Evolutionary conservation across 2,797 vertebrate species (phyloP).

Genomic region (Octomys mimax): DNA sequence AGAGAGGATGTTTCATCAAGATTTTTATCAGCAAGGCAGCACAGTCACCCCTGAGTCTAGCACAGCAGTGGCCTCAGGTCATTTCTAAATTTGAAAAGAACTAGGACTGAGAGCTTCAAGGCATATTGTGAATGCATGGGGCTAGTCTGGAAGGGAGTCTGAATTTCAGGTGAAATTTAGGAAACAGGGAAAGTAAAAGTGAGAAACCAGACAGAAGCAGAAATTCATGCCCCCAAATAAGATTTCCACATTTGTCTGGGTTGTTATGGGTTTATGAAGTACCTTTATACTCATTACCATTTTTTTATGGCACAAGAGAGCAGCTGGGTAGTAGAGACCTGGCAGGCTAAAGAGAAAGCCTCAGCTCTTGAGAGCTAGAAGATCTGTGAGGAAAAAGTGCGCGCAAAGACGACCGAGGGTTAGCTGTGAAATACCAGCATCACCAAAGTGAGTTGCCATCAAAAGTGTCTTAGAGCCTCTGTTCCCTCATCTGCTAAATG

Average conservation of each 20-base stretch:
- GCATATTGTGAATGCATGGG: background rate
- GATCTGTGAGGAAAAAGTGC: background rate
- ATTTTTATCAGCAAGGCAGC: background rate
- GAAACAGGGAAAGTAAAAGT: constrained; percentile 24
- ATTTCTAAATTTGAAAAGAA: constrained; percentile 58
- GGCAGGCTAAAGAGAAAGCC: background rate
- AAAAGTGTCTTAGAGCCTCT: background rate
- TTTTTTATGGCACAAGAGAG: background rate
- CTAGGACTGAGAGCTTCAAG: background rate
- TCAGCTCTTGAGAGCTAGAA: background rate
- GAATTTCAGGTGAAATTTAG: constrained; percentile 7
- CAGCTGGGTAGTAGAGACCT: background rate
- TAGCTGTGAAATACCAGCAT: background rate
- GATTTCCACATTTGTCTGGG: background rate
- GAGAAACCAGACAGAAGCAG: constrained; percentile 41
- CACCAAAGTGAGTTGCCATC: background rate
- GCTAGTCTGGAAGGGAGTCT: background rate
- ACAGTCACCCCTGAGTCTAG: background rate
- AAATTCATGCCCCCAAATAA: background rate
- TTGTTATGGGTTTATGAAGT: background rate
- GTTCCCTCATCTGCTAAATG: constrained; percentile 21
- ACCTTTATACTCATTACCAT: constrained; percentile 7
- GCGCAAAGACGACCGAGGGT: background rate
- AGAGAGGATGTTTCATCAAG: constrained; percentile 15
- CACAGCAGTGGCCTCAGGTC: constrained; percentile 1